A percentile compares a stretch with the other conserved stretches of the same genome.
These are phyloP conservation scores for Tethea ocularis DNA, from an alignment of 2,888 invertebrate species.

Conservation along the genomic window DNA sequence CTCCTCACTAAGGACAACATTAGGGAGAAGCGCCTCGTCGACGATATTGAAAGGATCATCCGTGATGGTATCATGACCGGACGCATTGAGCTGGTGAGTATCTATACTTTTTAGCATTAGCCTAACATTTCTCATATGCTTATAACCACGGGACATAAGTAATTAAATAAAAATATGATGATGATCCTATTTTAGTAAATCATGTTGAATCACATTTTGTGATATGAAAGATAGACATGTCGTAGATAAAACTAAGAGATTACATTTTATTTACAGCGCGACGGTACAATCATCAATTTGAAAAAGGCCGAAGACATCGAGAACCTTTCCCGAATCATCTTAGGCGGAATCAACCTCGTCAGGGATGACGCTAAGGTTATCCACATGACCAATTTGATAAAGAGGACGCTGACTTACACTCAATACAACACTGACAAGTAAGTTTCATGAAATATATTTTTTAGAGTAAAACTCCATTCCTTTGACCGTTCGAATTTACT, in stretches of 20 bases:
- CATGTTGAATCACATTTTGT: too few relatives aligned
- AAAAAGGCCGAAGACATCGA: constrained; percentile 87
- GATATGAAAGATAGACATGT: too few relatives aligned
- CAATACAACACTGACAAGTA: constrained; percentile 71
- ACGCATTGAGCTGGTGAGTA: constrained; percentile 66
- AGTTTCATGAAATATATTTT: constrained; percentile 26
- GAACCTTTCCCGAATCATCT: constrained; percentile 86
- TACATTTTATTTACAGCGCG: constrained; percentile 57
- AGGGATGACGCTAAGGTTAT: constrained; percentile 84
- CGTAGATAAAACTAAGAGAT: too few relatives aligned
- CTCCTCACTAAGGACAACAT: constrained; percentile 57
- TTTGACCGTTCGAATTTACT: neutral
- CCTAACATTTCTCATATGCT: neutral
- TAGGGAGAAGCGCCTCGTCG: constrained; percentile 53
- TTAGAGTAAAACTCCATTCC: too few relatives aligned
- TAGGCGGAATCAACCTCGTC: constrained; percentile 83
- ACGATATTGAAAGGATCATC: constrained; percentile 79
- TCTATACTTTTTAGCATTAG: neutral
- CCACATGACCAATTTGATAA: constrained; percentile 64
- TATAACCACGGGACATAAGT: too few relatives aligned
- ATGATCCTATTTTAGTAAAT: too few relatives aligned
- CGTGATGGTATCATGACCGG: constrained; percentile 74
- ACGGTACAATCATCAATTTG: constrained; percentile 84
- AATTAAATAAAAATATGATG: too few relatives aligned
- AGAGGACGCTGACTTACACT: constrained; percentile 63